These are phyloP conservation scores for Steinernema hermaphroditum DNA, from an alignment of 2,888 invertebrate species.

Conservation along the genomic window DNA sequence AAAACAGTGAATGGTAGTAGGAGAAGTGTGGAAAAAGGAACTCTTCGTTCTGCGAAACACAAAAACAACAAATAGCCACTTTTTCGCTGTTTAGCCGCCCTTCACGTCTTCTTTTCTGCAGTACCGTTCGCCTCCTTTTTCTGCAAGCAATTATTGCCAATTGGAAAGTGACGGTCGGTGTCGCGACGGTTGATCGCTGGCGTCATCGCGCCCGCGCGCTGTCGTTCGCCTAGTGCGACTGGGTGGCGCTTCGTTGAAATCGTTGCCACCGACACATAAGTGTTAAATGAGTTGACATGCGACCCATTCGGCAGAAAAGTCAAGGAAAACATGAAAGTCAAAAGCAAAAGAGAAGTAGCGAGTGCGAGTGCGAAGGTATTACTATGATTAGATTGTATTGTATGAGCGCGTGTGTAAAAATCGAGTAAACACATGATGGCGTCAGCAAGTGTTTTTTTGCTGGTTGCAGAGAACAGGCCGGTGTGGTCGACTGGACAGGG, in stretches of 20 bases:
- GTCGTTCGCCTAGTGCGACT: not conserved
- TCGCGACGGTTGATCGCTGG: not conserved
- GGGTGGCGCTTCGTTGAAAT: slow-evolving; percentile 2
- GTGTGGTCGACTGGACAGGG: too few species aligned
- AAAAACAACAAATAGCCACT: not conserved
- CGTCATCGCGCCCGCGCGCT: not conserved
- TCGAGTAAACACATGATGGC: not conserved
- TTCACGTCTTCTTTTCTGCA: too few species aligned
- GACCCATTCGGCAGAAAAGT: too few species aligned
- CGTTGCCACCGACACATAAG: slow-evolving; percentile 17
- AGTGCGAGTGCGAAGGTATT: not conserved
- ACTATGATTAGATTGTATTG: not conserved
- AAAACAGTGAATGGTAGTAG: not conserved
- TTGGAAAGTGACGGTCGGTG: slow-evolving; percentile 16
- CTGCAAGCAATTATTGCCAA: not conserved
- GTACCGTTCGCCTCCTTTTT: not conserved
- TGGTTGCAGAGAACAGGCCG: not conserved
- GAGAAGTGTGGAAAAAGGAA: not conserved
- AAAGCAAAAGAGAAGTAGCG: not conserved
- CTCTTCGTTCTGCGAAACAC: not conserved
- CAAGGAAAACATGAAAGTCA: slow-evolving; percentile 14
- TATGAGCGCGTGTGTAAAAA: not conserved
- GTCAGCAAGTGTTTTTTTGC: not conserved
- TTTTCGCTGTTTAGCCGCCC: not conserved
- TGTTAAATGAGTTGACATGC: slow-evolving; percentile 27